Evolutionary conservation across 2,113 vertebrate species (phyloP), one percentile per base, ranked within the genome.

Genomic region (Lasiurus cinereus): DNA sequence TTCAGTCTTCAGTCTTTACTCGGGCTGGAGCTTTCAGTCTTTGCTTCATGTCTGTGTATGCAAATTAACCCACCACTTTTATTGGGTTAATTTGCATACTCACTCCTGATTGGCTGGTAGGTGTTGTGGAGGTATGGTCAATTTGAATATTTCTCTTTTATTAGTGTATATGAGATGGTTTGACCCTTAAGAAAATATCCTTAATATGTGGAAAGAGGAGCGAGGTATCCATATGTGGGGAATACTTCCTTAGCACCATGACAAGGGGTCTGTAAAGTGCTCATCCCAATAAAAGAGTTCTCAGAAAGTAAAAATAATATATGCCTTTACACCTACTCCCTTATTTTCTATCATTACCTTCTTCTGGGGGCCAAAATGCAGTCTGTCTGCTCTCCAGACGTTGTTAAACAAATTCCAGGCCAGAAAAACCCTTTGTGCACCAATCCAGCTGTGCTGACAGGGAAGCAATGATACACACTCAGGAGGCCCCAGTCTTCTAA

Each of bases 271-370:
- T 78, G 3, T 52, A 50, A 52, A 62, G 21, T 72, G 18, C 33
- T 0, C n/a, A 76, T 88, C 48, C 43, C 27, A 77, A 84, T 13
- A 59, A 89, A 93, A 29, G 1, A 2, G 24, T 67, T 84, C 29
- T 67, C 27, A 84, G 62, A 77, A 84, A 88, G 56, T 59, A 43
- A 67, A 69, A 92, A 6, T 69, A 93, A 50, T 24, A 82, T 67
- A 15, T 73, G 33, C 54, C 11, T 94, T 54, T 85, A 31, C 10
- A 8, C 12, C n/a, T 10, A 12, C 21, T 80, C 22, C 2, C 2
- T n/a, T 78, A 56, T 4, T 89, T 88, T 13, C 27, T 33, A 48
- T 31, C 18, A 31, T 39, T 1, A 27, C 16, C 50, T 94, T 74
- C 83, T 9, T 84, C 27, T 14, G n/a, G 29, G 11, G 9, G 0